Base-by-base conservation (phyloP, 1,140 invertebrate genomes). In the Andrena cerasifolii region DNA sequence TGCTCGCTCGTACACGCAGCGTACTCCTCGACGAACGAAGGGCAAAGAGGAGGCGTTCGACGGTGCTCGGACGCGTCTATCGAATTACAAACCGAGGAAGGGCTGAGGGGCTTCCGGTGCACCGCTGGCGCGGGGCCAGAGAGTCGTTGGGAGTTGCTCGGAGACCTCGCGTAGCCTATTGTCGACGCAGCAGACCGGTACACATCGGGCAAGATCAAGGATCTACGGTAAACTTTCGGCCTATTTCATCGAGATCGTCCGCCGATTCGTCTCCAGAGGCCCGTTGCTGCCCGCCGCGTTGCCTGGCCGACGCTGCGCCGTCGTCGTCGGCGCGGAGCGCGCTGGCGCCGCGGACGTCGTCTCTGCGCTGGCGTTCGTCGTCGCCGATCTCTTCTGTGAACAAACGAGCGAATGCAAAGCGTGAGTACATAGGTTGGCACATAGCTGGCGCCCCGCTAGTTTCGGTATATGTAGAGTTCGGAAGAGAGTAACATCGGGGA, bases 191-290 rank as follows among this genome's bases (percentile, higher is more conserved):
- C 74, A 49, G 74, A 70, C 40, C 40, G 73, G 53, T 68, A 68
- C 43, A 31, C 73, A n/a, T 67, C 18, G 73, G 72, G 21, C 73
- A 26, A 49, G 63, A 58, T 70, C 65, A 26, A 59, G 28, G 63
- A 61, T 49, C 54, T 61, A 59, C 31, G 53, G 24, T 49, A 21
- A 40, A 51, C 26, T n/a, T 31, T 51, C 43, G 66, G 61, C n/a
- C 72, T 79, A 79, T 62, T 79, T 79, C 78, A 76, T 79, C 54
- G 72, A 54, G 63, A 75, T 67, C 63, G 62, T 65, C 40, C 71
- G 72, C 10, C 58, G 78, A 56, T 76, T 53, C 18, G 51, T 74
- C 10, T 79, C 43, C 10, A 47, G 14, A 12, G 2, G 4, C 3
- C 5, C 40, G 45, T 53, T 43, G 4, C n/a, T 63, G 14, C 21